A percentile compares a stretch with the other conserved stretches of the same genome.
phyloP scores from a whole-genome alignment of 2,797 vertebrate genomes.

The Lepidocolaptes lacrymiger region DNA sequence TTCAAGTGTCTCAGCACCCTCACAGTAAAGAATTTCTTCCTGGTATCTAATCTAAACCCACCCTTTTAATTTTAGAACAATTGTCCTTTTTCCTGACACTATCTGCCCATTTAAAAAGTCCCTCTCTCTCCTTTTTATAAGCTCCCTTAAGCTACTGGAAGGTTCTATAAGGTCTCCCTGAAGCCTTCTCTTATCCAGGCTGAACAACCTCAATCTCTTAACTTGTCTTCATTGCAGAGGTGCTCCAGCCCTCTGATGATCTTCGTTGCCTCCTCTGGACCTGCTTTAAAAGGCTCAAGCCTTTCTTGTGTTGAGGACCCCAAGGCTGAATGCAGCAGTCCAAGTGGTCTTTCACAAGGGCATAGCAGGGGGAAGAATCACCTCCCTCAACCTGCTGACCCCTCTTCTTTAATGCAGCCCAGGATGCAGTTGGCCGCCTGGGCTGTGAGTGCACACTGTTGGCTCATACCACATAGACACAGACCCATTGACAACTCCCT shows the following conservation, averaged over 20 bases:
- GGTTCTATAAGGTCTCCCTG: not conserved
- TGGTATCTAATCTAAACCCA: not conserved
- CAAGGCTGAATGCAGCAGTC: not conserved
- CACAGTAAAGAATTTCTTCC: not conserved
- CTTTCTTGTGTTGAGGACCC: not conserved
- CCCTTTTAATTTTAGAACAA: not conserved
- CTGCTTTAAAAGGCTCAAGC: not conserved
- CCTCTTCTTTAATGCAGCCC: not conserved
- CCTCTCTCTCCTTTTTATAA: not conserved
- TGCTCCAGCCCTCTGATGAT: not conserved
- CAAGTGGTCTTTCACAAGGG: not conserved
- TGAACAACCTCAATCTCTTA: not conserved
- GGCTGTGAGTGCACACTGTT: fast-evolving
- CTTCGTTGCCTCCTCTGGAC: not conserved
- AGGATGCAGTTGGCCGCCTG: not conserved
- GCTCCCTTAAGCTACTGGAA: not conserved
- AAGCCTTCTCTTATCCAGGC: not conserved
- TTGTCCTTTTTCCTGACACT: not conserved
- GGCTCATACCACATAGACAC: not conserved
- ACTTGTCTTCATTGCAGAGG: not conserved
- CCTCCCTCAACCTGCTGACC: not conserved
- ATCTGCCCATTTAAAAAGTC: not conserved
- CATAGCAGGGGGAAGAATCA: not conserved
- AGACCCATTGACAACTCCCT: not conserved
- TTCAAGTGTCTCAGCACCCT: not conserved